These are phyloP conservation scores for Brachyptera putata DNA, from an alignment of 2,888 invertebrate genomes.

Conservation along the genomic window DNA sequence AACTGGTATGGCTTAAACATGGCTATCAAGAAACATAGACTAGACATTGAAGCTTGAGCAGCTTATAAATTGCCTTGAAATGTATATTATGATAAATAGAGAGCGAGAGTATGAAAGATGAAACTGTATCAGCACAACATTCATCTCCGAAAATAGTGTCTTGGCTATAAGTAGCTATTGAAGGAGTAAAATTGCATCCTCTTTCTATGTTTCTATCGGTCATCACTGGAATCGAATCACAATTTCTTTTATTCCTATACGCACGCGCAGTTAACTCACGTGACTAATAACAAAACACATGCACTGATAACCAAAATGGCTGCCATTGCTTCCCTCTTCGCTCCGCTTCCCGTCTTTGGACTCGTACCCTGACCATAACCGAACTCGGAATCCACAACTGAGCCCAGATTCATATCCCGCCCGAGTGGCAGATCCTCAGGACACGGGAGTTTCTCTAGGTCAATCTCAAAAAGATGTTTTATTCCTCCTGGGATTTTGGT, in stretches of 20 bases:
- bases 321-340: background rate
- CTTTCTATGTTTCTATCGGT: constrained; percentile 2
- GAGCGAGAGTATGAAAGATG: too few species aligned
- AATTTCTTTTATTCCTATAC: background rate
- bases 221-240: constrained; percentile 2
- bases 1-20: background rate
- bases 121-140: too few species aligned
- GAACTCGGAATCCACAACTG: constrained; percentile 12
- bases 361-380: constrained; percentile 20
- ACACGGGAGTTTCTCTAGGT: constrained; percentile 56
- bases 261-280: constrained; percentile 13
- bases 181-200: too few species aligned
- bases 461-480: constrained; percentile 52
- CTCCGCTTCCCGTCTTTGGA: constrained; percentile 7
- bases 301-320: constrained; percentile 10
- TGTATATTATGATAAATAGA: too few species aligned
- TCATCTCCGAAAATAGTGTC: too few species aligned
- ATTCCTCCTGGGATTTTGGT: constrained; percentile 25
- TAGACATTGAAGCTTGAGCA: too few species aligned
- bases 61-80: too few species aligned
- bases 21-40: constrained; percentile 4
- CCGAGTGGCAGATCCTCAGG: constrained; percentile 43
- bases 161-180: too few species aligned
- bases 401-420: background rate
- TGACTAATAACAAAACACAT: background rate